Base-by-base conservation (phyloP, 2,797 vertebrate genomes). In the Antennarius maculatus region DNA sequence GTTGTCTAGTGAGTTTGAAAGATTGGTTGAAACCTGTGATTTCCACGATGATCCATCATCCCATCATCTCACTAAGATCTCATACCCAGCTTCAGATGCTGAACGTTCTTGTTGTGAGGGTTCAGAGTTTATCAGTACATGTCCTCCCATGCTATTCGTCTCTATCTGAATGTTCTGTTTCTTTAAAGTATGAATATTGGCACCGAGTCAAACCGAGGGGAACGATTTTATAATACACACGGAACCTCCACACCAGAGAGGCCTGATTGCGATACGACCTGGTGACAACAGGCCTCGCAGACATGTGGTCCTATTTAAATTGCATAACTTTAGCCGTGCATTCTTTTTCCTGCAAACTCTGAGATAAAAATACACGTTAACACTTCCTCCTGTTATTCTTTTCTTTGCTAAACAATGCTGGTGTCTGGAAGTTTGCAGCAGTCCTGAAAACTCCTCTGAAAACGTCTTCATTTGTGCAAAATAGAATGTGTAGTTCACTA, bases 111-210 rank as follows among this genome's bases (percentile, higher is more conserved):
- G 89, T 90, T 92, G 91, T 91, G 59, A 69, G 74, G 41, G 68
- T 86, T 88, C 88, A 91, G 82, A 85, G 84, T 89, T 89, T 93
- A 93, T 93, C 92, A 90, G 81, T 75, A 77, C 88, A 87, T 83
- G 79, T 90, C 88, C 90, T 88, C 87, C 89, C 86, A 74, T 87
- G 81, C 82, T 86, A 81, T 18, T 61, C 59, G 80, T 79, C 86
- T 90, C 72, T 87, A 63, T 87, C 88, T 90, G 83, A 90, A 91
- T 89, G 86, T 88, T 83, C 78, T 86, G 79, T 86, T 88, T 88
- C 76, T 81, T 83, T 56, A 66, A 76, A 81, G 77, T 74, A 84
- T 89, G 85, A 90, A 91, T 85, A 79, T 81, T 83, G 81, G 80
- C 82, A 51, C 52, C 4, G 77, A 76, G 64, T 83, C 85, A 83